phyloP scores from a whole-genome alignment of 2,888 invertebrate genomes.

The Hydropsyche betteni region DNA sequence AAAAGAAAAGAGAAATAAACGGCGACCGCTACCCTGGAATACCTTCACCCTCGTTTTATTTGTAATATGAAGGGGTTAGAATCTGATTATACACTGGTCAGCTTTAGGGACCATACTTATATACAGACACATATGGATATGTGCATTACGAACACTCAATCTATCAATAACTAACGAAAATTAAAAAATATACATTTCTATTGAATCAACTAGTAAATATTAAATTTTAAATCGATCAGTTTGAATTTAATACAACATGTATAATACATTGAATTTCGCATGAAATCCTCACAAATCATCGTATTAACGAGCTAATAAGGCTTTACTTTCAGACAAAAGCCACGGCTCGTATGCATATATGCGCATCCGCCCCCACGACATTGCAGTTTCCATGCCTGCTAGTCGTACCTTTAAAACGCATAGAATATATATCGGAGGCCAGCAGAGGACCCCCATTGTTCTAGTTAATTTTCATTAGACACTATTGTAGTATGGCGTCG shows the following conservation, averaged over 20 bases:
- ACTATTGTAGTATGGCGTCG: conserved; percentile 46
- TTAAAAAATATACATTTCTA: no score
- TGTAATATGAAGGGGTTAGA: conserved; percentile 52
- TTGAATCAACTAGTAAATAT: no score
- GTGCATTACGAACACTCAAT: no score
- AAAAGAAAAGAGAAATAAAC: conserved; percentile 50
- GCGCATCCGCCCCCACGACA: not conserved
- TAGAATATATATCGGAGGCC: not conserved
- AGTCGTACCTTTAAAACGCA: not conserved
- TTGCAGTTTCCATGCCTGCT: not conserved
- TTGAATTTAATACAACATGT: no score
- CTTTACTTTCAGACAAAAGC: not conserved
- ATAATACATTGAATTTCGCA: no score
- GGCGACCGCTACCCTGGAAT: conserved; percentile 38
- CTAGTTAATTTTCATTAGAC: conserved; percentile 52
- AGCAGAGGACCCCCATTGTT: conserved; percentile 46
- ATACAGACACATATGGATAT: no score
- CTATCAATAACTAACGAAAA: no score
- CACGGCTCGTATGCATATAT: not conserved
- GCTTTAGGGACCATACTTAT: conserved; percentile 56
- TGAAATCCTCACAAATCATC: not conserved
- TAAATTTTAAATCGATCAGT: no score
- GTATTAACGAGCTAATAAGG: not conserved
- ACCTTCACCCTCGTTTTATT: conserved; percentile 45
- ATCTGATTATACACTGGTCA: conserved; percentile 62